These are phyloP conservation scores for Phaetusa simplex DNA, from an alignment of 2,113 vertebrate genomes.

Conservation along the genomic window DNA sequence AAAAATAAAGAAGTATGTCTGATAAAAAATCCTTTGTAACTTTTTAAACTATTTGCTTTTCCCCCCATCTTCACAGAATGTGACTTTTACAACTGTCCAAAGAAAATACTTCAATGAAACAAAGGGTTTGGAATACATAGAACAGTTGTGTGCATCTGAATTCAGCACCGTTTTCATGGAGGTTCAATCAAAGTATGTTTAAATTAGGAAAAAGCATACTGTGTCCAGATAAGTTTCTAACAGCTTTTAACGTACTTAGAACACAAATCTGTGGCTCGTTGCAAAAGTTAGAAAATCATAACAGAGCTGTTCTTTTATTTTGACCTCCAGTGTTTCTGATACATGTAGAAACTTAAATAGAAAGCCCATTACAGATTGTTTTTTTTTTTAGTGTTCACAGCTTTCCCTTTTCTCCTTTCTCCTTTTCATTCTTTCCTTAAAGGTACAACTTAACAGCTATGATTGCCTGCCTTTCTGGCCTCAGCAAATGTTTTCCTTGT, in stretches of 20 bases:
- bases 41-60: not conserved
- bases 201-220: not conserved
- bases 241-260: not conserved
- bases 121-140: slow-evolving; percentile 94
- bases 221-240: not conserved
- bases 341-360: not conserved
- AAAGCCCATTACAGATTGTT: not conserved
- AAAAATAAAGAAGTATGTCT: not conserved
- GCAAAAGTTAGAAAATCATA: not conserved
- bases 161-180: slow-evolving; percentile 92
- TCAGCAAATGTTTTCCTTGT: not conserved
- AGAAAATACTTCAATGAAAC: slow-evolving; percentile 96
- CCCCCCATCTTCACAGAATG: slow-evolving; percentile 74
- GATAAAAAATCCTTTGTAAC: not conserved
- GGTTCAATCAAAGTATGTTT: slow-evolving; percentile 90
- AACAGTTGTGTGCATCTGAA: slow-evolving; percentile 90
- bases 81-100: slow-evolving; percentile 88
- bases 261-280: not conserved
- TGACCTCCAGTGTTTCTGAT: not conserved
- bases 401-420: not conserved
- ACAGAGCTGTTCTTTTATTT: not conserved
- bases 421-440: not conserved
- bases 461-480: not conserved
- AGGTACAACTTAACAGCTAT: not conserved
- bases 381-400: not conserved